Base-by-base conservation (phyloP, 2,888 invertebrate genomes). In the Drosophila subsilvestris region DNA sequence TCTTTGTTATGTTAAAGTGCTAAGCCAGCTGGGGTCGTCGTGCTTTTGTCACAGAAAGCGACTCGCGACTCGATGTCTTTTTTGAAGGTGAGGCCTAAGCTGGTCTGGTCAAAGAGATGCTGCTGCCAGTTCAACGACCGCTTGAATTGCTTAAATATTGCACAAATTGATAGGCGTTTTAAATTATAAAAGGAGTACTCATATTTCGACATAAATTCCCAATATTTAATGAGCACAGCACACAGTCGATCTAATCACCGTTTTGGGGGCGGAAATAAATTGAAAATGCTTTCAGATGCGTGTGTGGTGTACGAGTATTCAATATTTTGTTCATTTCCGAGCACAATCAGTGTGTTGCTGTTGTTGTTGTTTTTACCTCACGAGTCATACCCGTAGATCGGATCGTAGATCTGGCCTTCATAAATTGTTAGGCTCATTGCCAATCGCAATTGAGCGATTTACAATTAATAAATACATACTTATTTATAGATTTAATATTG, bases 401-500 rank as follows among this genome's bases (percentile, higher is more conserved):
- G 37, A 37, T 7, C 37, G 63, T 66, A 27, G 66, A 65, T 55
- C 66, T 63, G 66, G 63, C 66, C 66, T 66, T 66, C 66, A 63
- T 55, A 66, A 63, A 55, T 66, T 63, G 66, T 63, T 66, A 66
- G 66, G 66, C 66, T 66, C 66, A 66, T 66, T 66, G 66, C 66
- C 66, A 66, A 66, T 63, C 66, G 66, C 66, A 66, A 66, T 63
- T 66, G 66, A 66, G 66, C 66, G 66, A 63, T 66, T 66, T 66
- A 66, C 63, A 66, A 66, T 66, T 55, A 66, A 66, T 65, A 63
- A 66, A 66, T 55, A 66, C 54, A 22, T 25, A 49, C 32, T 53
- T 66, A 66, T 66, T 66, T 48, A 44, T 66, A 66, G 66, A 66
- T 66, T 55, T 66, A 54, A 37, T 37, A 37, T 37, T 37, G n/a